Percentiles rank a stretch among this genome's conserved stretches.
Conservation (phyloP, 1,140 invertebrate species). For the Pogonus chalceus region DNA sequence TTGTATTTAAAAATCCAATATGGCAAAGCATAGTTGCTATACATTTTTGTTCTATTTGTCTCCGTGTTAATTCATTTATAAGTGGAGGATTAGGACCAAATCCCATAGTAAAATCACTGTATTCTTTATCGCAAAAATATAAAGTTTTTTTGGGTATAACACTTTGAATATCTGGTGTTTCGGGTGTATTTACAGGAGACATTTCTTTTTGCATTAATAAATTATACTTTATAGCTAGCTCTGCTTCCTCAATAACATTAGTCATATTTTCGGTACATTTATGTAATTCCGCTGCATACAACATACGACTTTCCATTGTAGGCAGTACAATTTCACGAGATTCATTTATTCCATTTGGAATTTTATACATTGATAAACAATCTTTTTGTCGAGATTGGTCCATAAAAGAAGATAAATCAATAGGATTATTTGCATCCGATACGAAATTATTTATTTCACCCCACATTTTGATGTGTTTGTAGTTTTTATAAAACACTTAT, state of each 20-base stretch:
- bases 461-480: no score
- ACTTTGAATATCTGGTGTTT: not conserved
- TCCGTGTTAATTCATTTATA: not conserved
- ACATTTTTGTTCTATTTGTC: not conserved
- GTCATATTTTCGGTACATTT: not conserved
- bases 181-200: not conserved
- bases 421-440: no score
- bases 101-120: not conserved
- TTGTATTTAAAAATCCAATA: not conserved
- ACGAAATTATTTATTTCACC: no score
- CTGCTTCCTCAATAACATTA: not conserved
- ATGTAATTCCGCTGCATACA: not conserved
- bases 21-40: not conserved
- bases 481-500: no score
- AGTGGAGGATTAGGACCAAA: not conserved
- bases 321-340: not conserved
- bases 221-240: not conserved
- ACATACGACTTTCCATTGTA: not conserved
- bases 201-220: not conserved
- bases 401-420: not conserved
- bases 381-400: constrained; percentile 4
- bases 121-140: not conserved
- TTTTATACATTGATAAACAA: not conserved
- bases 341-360: not conserved
- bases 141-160: not conserved